A percentile compares a stretch with the other conserved stretches of the same genome.
phyloP scores from a whole-genome alignment of 2,797 vertebrate genomes.

The Halcyon chelicuti region DNA sequence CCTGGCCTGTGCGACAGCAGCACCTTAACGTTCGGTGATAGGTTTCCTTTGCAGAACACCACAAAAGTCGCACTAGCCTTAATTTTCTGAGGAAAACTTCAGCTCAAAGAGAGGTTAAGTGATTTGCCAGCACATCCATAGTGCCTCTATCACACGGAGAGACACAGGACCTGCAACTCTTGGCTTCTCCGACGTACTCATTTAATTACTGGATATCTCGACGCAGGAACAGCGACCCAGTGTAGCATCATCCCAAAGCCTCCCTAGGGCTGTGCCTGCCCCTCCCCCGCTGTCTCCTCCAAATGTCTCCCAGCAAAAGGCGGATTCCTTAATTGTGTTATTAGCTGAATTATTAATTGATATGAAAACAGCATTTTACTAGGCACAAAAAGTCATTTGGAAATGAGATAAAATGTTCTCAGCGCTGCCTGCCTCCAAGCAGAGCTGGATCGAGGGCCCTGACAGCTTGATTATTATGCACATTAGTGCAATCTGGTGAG shows the following conservation, averaged over 20 bases:
- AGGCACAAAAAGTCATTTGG: conserved; percentile 76
- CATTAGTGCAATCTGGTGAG: conserved; percentile 63
- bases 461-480: conserved; percentile 73
- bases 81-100: neutral
- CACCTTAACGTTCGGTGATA: neutral
- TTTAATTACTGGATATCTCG: conserved; percentile 2
- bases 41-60: neutral
- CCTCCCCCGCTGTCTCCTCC: conserved; percentile 44
- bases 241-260: neutral
- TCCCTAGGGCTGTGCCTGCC: neutral
- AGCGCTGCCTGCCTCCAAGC: conserved; percentile 40
- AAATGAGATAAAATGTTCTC: conserved; percentile 77
- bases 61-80: neutral
- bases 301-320: conserved; percentile 65
- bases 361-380: conserved; percentile 80
- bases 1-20: neutral
- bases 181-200: neutral
- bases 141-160: neutral
- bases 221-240: neutral
- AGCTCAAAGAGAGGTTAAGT: neutral
- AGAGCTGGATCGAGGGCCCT: conserved; percentile 49
- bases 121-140: neutral
- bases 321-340: conserved; percentile 76
- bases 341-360: conserved; percentile 82
- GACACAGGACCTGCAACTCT: neutral